Percentiles rank a stretch among this genome's conserved stretches.
Conservation (phyloP, 2,113 vertebrate species). For the Rattus rattus region DNA sequence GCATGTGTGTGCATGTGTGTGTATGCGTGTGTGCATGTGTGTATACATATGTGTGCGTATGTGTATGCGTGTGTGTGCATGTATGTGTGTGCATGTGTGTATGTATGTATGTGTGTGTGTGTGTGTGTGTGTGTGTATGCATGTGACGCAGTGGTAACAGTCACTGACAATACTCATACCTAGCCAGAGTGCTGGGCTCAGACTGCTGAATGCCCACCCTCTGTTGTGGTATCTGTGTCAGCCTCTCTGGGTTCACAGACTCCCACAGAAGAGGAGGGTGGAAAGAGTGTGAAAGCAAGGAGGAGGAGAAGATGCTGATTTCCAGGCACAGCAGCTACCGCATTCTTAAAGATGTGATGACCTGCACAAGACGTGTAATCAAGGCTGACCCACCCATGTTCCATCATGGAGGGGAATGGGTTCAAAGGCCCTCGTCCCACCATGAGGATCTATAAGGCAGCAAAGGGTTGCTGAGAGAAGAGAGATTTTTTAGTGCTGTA, state of each 20-base stretch:
- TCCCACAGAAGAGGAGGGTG: not conserved
- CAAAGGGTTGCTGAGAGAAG: not conserved
- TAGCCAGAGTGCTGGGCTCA: not conserved
- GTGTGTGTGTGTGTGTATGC: too few relatives aligned
- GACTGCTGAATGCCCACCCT: not conserved
- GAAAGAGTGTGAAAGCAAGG: not conserved
- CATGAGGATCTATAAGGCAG: not conserved
- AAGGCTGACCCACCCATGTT: not conserved
- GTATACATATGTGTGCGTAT: too few relatives aligned
- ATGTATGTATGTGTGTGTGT: too few relatives aligned
- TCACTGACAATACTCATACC: not conserved
- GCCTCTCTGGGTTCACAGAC: not conserved
- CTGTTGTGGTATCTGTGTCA: not conserved
- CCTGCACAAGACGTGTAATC: not conserved
- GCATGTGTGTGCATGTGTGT: too few relatives aligned
- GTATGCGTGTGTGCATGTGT: too few relatives aligned
- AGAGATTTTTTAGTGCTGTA: not conserved
- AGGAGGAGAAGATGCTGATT: not conserved
- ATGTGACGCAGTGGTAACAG: too few relatives aligned
- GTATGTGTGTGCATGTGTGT: too few relatives aligned
- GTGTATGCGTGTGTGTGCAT: too few relatives aligned
- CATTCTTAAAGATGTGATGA: not conserved
- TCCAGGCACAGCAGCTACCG: too few relatives aligned
- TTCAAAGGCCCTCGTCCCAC: not conserved
- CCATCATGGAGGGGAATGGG: not conserved